Base-by-base conservation (phyloP, 2,113 vertebrate genomes). In the Holacanthus passer region DNA sequence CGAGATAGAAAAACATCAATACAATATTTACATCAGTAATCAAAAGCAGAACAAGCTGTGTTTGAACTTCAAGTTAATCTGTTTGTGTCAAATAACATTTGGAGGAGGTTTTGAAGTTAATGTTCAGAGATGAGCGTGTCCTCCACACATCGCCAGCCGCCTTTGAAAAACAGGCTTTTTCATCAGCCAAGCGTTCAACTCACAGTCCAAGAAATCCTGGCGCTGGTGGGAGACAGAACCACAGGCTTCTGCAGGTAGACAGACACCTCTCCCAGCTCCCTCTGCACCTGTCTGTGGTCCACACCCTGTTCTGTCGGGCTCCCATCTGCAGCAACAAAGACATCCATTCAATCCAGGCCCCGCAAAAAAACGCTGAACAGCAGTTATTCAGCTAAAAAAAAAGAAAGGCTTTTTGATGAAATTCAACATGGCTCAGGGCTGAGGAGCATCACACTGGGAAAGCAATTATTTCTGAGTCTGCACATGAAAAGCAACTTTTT, bases 151-250 rank as follows among this genome's bases (percentile, higher is more conserved):
- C 68, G 64, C 43, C 4, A 53, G 70, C 22, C 1, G 60, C 74
- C 65, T 85, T 87, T 81, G 67, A 84, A 77, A 82, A 78, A 52
- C 17, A 52, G 29, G 68, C 32, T n/a, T 68, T 69, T 72, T 55
- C 37, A 35, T 50, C 31, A 65, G 81, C 53, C 78, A 74, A 73
- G 71, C 63, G 13, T 60, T 69, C 32, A 69, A 86, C 96, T 98
- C 95, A 99, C 98, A 64, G 95, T 97, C 98, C 98, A 99, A 1
- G 97, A 96, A 88, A 99, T 96, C 90, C 96, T 97, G 88, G 98
- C 94, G 0, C 96, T 97, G 0, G 96, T 97, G 11, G 97, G 96
- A 43, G 96, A 97, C 73, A 99, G 89, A 11, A 97, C 95, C 73
- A 96, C 93, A 10, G 97, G 97, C 79, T 96, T 96, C 69, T 98